These are phyloP conservation scores for Hypena proboscidalis DNA, from an alignment of 2,888 invertebrate genomes.

Conservation along the genomic window DNA sequence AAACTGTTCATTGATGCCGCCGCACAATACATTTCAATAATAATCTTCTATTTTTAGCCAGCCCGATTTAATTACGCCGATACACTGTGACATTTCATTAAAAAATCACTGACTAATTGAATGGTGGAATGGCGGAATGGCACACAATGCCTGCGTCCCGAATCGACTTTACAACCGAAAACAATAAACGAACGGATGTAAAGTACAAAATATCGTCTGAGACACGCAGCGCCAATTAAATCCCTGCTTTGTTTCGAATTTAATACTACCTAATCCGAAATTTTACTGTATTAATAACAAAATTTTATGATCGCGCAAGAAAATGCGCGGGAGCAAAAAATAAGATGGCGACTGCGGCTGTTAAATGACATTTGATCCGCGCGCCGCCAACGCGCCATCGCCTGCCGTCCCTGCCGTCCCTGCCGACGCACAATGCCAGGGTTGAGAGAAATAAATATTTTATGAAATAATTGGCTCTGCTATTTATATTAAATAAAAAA, in stretches of 20 bases:
- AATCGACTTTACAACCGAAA: slow-evolving; percentile 53
- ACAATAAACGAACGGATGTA: slow-evolving; percentile 59
- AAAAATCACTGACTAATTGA: slow-evolving; percentile 49
- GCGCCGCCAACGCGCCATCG: slow-evolving; percentile 22
- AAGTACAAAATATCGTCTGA: slow-evolving; percentile 42
- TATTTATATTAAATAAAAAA: no score
- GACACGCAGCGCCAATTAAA: slow-evolving; percentile 78
- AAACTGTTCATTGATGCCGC: slow-evolving; percentile 32
- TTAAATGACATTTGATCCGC: slow-evolving; percentile 72
- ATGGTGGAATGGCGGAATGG: no score
- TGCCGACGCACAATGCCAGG: no score
- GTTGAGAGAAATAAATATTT: no score
- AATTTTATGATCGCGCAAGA: slow-evolving; percentile 70
- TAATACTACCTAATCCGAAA: slow-evolving; percentile 81
- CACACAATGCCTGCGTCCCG: slow-evolving; percentile 32
- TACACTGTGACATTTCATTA: slow-evolving; percentile 44
- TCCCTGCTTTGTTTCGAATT: slow-evolving; percentile 81
- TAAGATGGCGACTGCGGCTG: slow-evolving; percentile 57
- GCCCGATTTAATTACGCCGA: slow-evolving; percentile 40
- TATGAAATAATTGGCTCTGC: neutral
- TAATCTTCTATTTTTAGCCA: slow-evolving; percentile 39
- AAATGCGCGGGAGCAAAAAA: slow-evolving; percentile 74
- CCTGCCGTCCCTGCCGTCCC: no score
- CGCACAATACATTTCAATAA: slow-evolving; percentile 36
- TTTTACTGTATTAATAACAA: slow-evolving; percentile 83